These are phyloP conservation scores for Metopolophium dirhodum DNA, from an alignment of 1,140 invertebrate genomes.

Conservation along the genomic window DNA sequence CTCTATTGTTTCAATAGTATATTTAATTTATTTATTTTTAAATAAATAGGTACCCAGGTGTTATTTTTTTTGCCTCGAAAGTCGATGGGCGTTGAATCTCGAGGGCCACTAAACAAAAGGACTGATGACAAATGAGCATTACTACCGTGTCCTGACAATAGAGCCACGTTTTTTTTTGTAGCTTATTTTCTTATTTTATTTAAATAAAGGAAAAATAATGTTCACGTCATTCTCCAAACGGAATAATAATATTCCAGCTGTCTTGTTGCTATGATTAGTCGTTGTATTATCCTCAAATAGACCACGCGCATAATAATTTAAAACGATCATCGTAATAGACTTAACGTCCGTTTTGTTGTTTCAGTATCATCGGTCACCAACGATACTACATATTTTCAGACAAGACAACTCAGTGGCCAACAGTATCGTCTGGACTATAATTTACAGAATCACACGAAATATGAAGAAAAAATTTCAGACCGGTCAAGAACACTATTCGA, in stretches of 20 bases:
- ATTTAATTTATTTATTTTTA: constrained; percentile 36
- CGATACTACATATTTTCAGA: constrained; percentile 46
- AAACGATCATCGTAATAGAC: background rate
- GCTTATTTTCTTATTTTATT: constrained; percentile 25
- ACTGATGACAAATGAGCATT: constrained; percentile 49
- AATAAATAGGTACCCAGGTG: constrained; percentile 5
- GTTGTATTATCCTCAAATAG: constrained; percentile 35
- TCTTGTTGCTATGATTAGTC: constrained; percentile 31
- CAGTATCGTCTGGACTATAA: constrained; percentile 42
- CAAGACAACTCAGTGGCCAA: constrained; percentile 41
- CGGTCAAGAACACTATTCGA: constrained; percentile 30
- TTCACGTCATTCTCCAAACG: constrained; percentile 21
- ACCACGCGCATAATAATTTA: constrained; percentile 38
- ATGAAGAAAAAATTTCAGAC: background rate
- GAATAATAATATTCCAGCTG: constrained; percentile 43
- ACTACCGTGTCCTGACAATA: constrained; percentile 1
- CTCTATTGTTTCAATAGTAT: constrained; percentile 34
- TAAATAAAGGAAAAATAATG: constrained; percentile 26
- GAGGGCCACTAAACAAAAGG: constrained; percentile 27
- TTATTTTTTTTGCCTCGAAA: constrained; percentile 28
- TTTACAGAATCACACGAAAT: background rate
- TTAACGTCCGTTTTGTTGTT: background rate
- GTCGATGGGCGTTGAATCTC: constrained; percentile 48
- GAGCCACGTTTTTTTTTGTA: constrained; percentile 4
- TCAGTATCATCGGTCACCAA: constrained; percentile 6